Base-by-base conservation (phyloP, 1,140 invertebrate species). In the Drosophila littoralis region DNA sequence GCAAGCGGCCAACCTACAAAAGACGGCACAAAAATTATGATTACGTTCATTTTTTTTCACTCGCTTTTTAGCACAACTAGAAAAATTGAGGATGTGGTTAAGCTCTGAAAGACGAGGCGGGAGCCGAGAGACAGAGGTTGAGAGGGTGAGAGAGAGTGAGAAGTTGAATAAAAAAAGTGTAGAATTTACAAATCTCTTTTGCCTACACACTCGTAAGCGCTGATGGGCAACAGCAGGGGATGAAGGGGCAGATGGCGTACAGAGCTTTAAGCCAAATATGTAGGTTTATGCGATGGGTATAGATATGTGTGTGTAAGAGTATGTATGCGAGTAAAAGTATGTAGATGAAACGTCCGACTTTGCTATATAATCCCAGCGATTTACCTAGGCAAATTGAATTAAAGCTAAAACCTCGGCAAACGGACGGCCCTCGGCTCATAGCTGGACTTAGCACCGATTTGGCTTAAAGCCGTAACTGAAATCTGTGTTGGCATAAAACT, bases 11-110 rank as follows among this genome's bases (percentile, higher is more conserved):
- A 48, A 60, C 54, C 60, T 68, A 75, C 52, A 71, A 75, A 86
- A 86, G 66, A 59, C 66, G 66, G 66, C 66, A 64, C 59, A 75
- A 15, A 70, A 75, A 70, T 75, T 75, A 75, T 75, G 72, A 75
- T 75, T 75, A 58, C 70, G 38, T 67, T 67, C 22, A 45, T 43
- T 33, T 32, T 40, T 54, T 46, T 35, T 33, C 7, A 35, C 8
- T 51, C n/a, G n/a, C 38, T 58, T 67, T 67, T 73, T 77, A 15
- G 75, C 82, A 76, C 79, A 79, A 79, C 60, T 79, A 77, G 76
- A 79, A 88, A 74, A 86, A 86, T 86, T 88, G 83, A 86, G 82
- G 83, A 86, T 86, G 82, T 88, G 82, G 82, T 88, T 79, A 77
- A 58, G 69, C 64, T 40, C 48, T 38, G 43, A 38, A 43, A 61